Evolutionary conservation across 2,113 vertebrate species (phyloP).

Genomic region (Menura novaehollandiae): DNA sequence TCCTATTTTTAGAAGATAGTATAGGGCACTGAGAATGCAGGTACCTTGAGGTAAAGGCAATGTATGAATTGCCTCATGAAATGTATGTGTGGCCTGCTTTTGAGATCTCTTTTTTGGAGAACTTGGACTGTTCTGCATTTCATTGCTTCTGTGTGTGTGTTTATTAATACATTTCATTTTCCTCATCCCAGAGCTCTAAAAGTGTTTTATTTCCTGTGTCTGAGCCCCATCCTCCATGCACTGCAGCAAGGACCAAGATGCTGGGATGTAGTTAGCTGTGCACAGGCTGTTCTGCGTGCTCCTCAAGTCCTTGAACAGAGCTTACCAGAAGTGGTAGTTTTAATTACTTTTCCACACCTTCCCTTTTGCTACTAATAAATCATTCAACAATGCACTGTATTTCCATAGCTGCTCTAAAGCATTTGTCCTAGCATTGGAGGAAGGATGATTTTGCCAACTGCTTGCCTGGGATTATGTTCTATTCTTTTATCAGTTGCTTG

Average conservation of each 20-base stretch:
- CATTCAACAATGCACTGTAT: not conserved
- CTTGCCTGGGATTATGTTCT: not conserved
- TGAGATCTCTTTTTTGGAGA: not conserved
- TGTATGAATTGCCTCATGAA: not conserved
- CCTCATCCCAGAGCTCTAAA: not conserved
- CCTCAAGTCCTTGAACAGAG: not conserved
- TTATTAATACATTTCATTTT: not conserved
- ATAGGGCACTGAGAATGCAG: not conserved
- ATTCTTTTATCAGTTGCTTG: not conserved
- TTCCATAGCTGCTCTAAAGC: not conserved
- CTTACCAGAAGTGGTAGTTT: not conserved
- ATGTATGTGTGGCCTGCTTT: not conserved
- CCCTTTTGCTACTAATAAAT: not conserved
- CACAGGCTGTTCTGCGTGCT: not conserved
- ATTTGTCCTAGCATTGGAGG: not conserved
- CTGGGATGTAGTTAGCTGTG: not conserved
- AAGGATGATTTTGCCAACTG: not conserved
- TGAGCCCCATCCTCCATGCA: not conserved
- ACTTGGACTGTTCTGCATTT: not conserved
- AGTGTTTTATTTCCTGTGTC: not conserved
- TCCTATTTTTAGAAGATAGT: not conserved
- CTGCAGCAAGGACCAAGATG: not conserved
- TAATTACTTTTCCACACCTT: not conserved
- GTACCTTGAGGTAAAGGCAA: not conserved
- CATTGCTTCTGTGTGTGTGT: not conserved